Evolutionary conservation across 2,113 vertebrate genomes (phyloP).

Genomic region (Labeo catla): DNA sequence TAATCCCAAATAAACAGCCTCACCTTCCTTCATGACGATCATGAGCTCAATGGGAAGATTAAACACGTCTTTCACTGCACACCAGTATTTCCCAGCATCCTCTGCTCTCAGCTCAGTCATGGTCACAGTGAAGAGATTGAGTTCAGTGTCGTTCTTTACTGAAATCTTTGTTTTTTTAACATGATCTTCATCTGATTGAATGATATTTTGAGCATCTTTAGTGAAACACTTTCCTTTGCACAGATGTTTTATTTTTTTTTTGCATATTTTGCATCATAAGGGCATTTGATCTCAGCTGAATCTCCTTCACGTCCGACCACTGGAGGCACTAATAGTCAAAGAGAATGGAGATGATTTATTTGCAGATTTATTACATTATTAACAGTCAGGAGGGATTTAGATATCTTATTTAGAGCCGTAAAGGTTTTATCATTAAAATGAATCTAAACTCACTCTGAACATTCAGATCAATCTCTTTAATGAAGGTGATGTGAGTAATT

Average conservation of each 20-base stretch:
- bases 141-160: background rate
- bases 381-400: background rate
- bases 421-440: background rate
- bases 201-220: no score
- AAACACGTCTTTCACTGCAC: background rate
- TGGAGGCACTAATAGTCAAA: background rate
- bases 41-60: background rate
- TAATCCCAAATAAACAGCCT: background rate
- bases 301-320: conserved; percentile 10
- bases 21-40: background rate
- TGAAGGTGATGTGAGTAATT: background rate
- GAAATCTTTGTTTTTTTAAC: background rate
- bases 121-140: conserved; percentile 28
- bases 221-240: conserved; percentile 8
- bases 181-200: background rate
- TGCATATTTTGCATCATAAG: background rate
- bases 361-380: background rate
- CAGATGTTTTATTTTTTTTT: background rate
- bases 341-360: background rate
- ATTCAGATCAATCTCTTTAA: background rate
- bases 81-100: conserved; percentile 48
- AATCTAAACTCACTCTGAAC: background rate
- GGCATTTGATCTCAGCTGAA: background rate
- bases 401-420: background rate
- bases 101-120: conserved; percentile 24